Percentiles rank a stretch among this genome's conserved stretches.
Conservation (phyloP, 1,140 invertebrate species). For the Nebria ingens region DNA sequence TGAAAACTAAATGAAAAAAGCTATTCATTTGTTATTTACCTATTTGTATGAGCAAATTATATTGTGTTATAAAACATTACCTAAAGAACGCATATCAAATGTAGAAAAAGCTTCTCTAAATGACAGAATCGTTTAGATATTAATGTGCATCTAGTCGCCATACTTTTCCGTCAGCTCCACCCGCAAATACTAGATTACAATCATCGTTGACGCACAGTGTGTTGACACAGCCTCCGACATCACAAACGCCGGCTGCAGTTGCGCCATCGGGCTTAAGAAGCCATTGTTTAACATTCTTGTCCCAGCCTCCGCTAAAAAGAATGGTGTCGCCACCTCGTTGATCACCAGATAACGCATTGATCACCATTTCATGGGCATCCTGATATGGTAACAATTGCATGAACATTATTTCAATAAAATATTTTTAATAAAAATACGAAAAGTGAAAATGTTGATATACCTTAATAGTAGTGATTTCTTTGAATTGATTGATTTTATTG, state of each 20-base stretch:
- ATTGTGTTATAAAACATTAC: too few species aligned
- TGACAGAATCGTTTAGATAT: neutral
- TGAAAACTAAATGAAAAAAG: too few species aligned
- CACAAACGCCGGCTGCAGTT: constrained; percentile 19
- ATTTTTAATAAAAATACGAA: constrained; percentile 2
- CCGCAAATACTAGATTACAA: constrained; percentile 28
- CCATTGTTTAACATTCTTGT: constrained; percentile 36
- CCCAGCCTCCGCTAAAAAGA: constrained; percentile 36
- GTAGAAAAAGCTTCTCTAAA: too few species aligned
- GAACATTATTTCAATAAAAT: neutral
- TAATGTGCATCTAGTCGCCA: neutral
- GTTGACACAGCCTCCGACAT: constrained; percentile 32
- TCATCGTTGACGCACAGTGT: constrained; percentile 27
- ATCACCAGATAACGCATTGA: constrained; percentile 30
- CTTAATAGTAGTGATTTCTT: constrained; percentile 27
- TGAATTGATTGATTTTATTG: constrained; percentile 26
- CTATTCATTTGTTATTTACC: too few species aligned
- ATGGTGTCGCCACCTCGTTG: constrained; percentile 23
- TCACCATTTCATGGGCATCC: constrained; percentile 36
- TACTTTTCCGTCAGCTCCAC: constrained; percentile 33
- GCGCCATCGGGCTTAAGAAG: constrained; percentile 24
- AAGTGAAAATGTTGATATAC: constrained; percentile 19
- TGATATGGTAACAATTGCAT: constrained; percentile 11
- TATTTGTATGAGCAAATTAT: too few species aligned
- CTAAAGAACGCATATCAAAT: too few species aligned